These are phyloP conservation scores for Zoanthus gigantus DNA, from an alignment of 92 coral and sea anemone species.

Conservation along the genomic window DNA sequence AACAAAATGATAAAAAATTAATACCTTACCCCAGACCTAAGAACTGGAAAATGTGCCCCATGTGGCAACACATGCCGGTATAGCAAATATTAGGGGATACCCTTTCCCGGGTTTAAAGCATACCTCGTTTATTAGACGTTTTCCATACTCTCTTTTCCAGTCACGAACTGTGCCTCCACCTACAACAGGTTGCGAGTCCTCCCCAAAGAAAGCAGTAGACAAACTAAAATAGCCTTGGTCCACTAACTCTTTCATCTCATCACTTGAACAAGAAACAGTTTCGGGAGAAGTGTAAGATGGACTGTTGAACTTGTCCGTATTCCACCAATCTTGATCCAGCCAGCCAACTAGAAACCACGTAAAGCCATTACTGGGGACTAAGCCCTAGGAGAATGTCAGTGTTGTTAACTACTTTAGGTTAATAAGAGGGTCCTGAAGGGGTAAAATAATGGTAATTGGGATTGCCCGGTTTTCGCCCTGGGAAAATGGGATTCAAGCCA, in stretches of 20 bases:
- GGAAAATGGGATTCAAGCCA: too few relatives aligned
- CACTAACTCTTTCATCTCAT: conserved; percentile 64
- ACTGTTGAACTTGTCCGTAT: conserved; percentile 69
- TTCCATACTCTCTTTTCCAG: conserved; percentile 68
- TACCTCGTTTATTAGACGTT: conserved; percentile 57
- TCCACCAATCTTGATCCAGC: conserved; percentile 87
- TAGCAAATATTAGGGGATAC: background rate
- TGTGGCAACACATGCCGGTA: background rate
- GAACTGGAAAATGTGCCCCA: background rate
- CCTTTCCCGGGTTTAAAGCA: background rate
- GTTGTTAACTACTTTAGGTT: too few relatives aligned
- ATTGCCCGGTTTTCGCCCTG: too few relatives aligned
- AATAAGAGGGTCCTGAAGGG: too few relatives aligned
- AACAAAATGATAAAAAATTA: too few relatives aligned
- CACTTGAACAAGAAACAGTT: conserved; percentile 70
- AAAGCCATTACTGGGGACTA: conserved; percentile 71
- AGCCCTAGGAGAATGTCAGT: conserved; percentile 48
- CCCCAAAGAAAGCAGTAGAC: conserved; percentile 76
- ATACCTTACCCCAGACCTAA: too few relatives aligned
- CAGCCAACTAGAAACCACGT: conserved; percentile 84
- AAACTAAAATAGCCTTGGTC: conserved; percentile 81
- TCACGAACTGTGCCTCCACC: conserved; percentile 74
- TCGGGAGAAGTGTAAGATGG: conserved; percentile 67
- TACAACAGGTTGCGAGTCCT: conserved; percentile 55
- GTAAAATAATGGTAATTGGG: too few relatives aligned